phyloP scores from a whole-genome alignment of 2,888 invertebrate genomes.

The Gnatocerus cornutus region DNA sequence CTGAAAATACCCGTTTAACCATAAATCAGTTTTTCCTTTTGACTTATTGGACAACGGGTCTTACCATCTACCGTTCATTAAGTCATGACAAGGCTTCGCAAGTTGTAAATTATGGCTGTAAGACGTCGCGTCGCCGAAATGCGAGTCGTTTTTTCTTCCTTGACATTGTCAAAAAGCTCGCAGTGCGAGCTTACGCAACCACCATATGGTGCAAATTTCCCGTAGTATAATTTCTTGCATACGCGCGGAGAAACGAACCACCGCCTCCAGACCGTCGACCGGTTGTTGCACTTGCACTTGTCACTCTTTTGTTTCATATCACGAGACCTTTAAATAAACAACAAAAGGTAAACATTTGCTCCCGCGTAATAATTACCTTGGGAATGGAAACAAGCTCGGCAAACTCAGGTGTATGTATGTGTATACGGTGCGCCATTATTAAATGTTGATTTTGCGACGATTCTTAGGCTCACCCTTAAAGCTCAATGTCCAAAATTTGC shows the following conservation, averaged over 20 bases:
- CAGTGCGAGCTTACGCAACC: neutral
- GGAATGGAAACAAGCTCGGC: constrained; percentile 65
- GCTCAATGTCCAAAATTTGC: too few species aligned
- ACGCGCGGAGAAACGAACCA: constrained; percentile 35
- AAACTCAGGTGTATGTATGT: constrained; percentile 42
- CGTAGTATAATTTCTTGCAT: constrained; percentile 13
- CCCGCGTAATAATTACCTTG: constrained; percentile 69
- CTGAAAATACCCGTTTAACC: neutral
- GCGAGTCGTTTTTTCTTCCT: neutral
- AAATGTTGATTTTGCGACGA: constrained; percentile 34
- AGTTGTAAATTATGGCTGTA: constrained; percentile 10
- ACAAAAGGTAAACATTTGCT: constrained; percentile 68
- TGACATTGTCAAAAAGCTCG: neutral
- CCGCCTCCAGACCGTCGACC: constrained; percentile 64
- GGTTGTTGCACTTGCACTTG: constrained; percentile 69
- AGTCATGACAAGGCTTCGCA: neutral
- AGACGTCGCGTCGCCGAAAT: constrained; percentile 16
- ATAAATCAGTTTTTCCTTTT: constrained; percentile 30
- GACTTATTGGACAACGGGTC: constrained; percentile 27
- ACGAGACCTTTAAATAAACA: constrained; percentile 66
- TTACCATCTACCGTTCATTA: constrained; percentile 27
- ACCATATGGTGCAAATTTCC: constrained; percentile 34
- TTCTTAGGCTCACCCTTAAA: constrained; percentile 19
- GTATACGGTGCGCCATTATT: constrained; percentile 36
- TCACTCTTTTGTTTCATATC: constrained; percentile 70